phyloP scores from a whole-genome alignment of 2,797 vertebrate genomes.

The Anas acuta region DNA sequence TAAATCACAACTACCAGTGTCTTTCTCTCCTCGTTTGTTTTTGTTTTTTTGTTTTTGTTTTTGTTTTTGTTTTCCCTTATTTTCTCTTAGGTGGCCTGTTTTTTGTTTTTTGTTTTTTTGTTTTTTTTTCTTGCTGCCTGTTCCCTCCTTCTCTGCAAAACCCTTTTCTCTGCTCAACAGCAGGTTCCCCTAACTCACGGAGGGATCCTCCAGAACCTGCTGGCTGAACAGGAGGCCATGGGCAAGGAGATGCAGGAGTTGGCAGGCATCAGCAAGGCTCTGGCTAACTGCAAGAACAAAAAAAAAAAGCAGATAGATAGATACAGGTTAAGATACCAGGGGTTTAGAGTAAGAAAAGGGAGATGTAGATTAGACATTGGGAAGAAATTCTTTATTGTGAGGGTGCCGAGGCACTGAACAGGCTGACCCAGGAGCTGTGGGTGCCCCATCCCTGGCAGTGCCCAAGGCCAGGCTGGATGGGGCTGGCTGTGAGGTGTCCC shows the following conservation, averaged over 20 bases:
- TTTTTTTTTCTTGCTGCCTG: background rate
- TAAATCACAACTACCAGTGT: background rate
- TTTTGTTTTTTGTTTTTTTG: no score
- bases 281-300: background rate
- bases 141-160: background rate
- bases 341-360: no score
- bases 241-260: background rate
- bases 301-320: background rate
- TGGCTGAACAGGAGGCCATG: background rate
- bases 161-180: background rate
- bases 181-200: accelerated
- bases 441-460: no score
- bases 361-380: no score
- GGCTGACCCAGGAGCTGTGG: no score
- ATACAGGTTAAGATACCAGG: no score
- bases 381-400: no score
- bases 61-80: background rate
- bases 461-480: no score
- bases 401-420: no score
- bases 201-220: background rate
- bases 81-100: background rate
- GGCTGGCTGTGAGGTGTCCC: no score
- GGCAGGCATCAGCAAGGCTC: accelerated
- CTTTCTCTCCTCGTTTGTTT: no score
- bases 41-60: no score